Percentiles rank a stretch among this genome's conserved stretches.
Evolutionary conservation across 2,888 invertebrate genomes (phyloP).

Genomic region (Lepidonotus clava): DNA sequence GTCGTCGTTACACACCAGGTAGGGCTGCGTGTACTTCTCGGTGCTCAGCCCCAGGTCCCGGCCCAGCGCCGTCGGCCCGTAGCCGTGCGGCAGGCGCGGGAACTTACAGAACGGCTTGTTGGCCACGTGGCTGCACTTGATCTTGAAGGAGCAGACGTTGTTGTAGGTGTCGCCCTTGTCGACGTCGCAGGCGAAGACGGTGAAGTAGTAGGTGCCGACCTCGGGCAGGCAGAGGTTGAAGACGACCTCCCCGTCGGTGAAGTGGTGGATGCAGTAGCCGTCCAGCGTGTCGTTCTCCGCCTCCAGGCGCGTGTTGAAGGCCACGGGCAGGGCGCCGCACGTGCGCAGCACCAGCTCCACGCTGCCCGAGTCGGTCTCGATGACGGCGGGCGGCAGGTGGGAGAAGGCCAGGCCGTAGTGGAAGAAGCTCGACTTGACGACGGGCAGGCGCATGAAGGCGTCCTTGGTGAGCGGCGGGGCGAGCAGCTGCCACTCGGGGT

Average conservation of each 20-base stretch:
- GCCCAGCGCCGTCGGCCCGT: constrained; percentile 55
- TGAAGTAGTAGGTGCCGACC: constrained; percentile 59
- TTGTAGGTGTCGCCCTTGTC: constrained; percentile 58
- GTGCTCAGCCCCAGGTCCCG: constrained; percentile 58
- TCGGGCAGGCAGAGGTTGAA: constrained; percentile 60
- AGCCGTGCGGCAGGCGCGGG: constrained; percentile 60
- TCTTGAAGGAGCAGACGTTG: constrained; percentile 60
- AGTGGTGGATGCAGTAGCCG: constrained; percentile 62
- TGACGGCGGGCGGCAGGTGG: constrained; percentile 73
- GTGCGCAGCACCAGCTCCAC: constrained; percentile 72
- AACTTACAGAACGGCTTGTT: constrained; percentile 61
- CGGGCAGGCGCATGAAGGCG: constrained; percentile 81
- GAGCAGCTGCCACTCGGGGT: constrained; percentile 81
- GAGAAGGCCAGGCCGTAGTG: constrained; percentile 58
- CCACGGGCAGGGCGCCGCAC: constrained; percentile 62
- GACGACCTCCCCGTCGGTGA: constrained; percentile 43
- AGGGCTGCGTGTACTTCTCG: constrained; percentile 59
- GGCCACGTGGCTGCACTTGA: constrained; percentile 56
- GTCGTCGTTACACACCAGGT: constrained; percentile 64
- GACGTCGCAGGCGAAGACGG: constrained; percentile 66
- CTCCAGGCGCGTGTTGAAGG: constrained; percentile 75
- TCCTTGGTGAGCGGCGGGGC: constrained; percentile 80
- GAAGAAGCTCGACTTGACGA: constrained; percentile 78
- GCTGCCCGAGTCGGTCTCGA: constrained; percentile 73
- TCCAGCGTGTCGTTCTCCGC: constrained; percentile 70